phyloP scores from a whole-genome alignment of 2,888 invertebrate species.

The Plebejus melissa region DNA sequence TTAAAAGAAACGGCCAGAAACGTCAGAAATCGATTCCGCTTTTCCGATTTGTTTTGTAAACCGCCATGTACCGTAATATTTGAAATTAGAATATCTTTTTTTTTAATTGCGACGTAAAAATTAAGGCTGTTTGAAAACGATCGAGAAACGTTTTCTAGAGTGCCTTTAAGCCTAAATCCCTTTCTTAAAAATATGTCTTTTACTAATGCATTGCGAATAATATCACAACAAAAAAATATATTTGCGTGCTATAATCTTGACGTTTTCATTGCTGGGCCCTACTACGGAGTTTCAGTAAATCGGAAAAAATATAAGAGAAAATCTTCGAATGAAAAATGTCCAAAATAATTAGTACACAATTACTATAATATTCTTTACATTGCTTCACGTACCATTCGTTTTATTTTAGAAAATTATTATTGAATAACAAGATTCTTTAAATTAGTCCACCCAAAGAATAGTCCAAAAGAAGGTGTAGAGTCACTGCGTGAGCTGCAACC shows the following conservation, averaged over 20 bases:
- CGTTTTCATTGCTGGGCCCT: conserved; percentile 6
- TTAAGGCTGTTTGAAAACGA: background rate
- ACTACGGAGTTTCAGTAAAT: background rate
- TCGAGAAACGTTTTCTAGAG: background rate
- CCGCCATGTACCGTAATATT: background rate
- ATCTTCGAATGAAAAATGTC: no score
- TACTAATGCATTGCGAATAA: background rate
- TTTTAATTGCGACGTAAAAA: background rate
- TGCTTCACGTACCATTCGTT: no score
- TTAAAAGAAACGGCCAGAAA: conserved; percentile 66
- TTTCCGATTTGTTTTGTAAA: conserved; percentile 3
- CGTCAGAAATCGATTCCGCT: conserved; percentile 30
- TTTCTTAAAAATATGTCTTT: background rate
- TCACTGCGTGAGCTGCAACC: no score
- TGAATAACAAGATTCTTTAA: no score
- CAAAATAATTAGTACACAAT: no score
- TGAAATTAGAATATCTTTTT: no score
- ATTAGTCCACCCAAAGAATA: no score
- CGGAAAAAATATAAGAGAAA: no score
- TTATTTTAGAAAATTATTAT: no score
- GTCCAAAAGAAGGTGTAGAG: no score
- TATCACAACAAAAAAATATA: background rate
- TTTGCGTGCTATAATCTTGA: background rate
- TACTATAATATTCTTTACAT: no score
- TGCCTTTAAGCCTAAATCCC: background rate